Conservation (phyloP, 1,140 invertebrate genomes). For the Tenebrio molitor region DNA sequence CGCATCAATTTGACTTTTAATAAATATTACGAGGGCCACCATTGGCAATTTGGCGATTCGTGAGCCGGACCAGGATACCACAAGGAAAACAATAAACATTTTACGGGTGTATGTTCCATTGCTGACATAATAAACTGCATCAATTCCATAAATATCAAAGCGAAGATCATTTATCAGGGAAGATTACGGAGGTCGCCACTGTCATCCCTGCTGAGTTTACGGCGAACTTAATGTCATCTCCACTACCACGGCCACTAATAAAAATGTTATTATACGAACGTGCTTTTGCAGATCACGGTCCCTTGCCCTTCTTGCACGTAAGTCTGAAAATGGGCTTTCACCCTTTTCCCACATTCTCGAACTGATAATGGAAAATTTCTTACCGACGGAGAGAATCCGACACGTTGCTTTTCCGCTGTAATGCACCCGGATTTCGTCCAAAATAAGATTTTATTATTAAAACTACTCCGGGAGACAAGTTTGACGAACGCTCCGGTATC, state of each 20-base stretch:
- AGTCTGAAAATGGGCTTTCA: slow-evolving; percentile 30
- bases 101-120: slow-evolving; percentile 36
- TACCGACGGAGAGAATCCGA: background rate
- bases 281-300: slow-evolving; percentile 47
- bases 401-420: slow-evolving; percentile 13
- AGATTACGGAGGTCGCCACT: slow-evolving; percentile 55
- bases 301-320: slow-evolving; percentile 37
- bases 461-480: slow-evolving; percentile 9
- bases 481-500: slow-evolving; percentile 17
- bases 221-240: slow-evolving; percentile 58
- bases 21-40: background rate
- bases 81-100: slow-evolving; percentile 26
- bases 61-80: too few relatives aligned
- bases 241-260: slow-evolving; percentile 56
- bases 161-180: slow-evolving; percentile 56
- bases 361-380: slow-evolving; percentile 39
- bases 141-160: slow-evolving; percentile 57
- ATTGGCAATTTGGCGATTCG: too few relatives aligned
- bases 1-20: slow-evolving; percentile 6
- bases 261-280: slow-evolving; percentile 60
- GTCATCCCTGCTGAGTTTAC: slow-evolving; percentile 56
- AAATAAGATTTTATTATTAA: slow-evolving; percentile 31
- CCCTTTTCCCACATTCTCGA: slow-evolving; percentile 32
- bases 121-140: slow-evolving; percentile 53
- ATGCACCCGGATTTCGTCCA: slow-evolving; percentile 11